These are phyloP conservation scores for Tragopan temminckii DNA, from an alignment of 2,797 vertebrate genomes.

Conservation along the genomic window DNA sequence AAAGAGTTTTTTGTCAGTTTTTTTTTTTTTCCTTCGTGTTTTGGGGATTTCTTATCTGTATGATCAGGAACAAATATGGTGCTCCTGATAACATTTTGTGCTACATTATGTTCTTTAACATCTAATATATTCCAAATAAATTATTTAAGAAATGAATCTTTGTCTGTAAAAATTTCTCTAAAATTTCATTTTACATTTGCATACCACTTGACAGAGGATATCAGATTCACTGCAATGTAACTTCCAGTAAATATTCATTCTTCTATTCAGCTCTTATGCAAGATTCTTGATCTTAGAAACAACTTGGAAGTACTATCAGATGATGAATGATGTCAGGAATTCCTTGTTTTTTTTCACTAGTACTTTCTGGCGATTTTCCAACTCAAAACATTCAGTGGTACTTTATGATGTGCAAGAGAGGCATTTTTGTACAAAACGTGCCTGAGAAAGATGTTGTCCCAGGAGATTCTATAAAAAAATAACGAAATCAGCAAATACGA, in stretches of 20 bases:
- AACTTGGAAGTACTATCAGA: neutral
- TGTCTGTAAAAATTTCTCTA: neutral
- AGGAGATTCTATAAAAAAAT: neutral
- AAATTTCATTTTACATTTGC: neutral
- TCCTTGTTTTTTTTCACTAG: neutral
- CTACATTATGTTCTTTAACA: slow-evolving; percentile 65
- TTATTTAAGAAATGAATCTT: slow-evolving; percentile 72
- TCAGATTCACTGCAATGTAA: neutral
- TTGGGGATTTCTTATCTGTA: slow-evolving; percentile 59
- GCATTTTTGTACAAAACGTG: neutral
- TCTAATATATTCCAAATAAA: slow-evolving; percentile 84
- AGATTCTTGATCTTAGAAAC: neutral
- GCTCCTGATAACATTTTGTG: neutral
- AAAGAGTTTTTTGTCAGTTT: slow-evolving; percentile 76
- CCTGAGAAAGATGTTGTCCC: fast-evolving
- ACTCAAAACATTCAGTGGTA: neutral
- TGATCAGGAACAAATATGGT: neutral
- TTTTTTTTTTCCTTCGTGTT: slow-evolving; percentile 24
- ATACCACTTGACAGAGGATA: neutral
- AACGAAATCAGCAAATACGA: neutral
- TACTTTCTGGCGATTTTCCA: neutral
- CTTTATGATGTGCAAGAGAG: neutral
- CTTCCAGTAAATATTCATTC: neutral
- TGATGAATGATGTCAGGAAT: neutral
- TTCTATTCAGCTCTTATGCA: neutral